Conservation (phyloP, 2,797 vertebrate genomes). For the Macroramphosus scolopax region DNA sequence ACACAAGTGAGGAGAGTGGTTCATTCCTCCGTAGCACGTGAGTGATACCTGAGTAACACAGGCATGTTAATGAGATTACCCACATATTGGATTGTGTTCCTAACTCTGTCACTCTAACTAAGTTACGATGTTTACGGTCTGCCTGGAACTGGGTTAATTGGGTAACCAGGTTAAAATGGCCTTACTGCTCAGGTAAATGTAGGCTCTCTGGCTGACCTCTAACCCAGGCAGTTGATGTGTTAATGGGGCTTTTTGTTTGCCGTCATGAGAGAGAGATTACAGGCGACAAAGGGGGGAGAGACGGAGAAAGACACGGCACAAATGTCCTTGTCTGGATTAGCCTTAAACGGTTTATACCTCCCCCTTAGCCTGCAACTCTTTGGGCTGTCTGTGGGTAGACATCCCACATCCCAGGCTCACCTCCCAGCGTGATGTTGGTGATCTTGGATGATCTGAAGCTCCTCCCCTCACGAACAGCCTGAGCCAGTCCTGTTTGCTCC, state of each 20-base stretch:
- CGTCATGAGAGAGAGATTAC: not conserved
- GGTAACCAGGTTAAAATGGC: conserved; percentile 12
- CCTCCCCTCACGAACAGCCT: conserved; percentile 49
- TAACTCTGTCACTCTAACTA: conserved; percentile 18
- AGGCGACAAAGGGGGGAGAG: not conserved
- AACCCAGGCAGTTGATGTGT: not conserved
- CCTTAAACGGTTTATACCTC: not conserved
- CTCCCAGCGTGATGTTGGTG: conserved; percentile 77
- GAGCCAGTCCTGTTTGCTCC: conserved; percentile 63
- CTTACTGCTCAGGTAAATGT: conserved; percentile 1
- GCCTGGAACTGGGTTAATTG: conserved; percentile 12
- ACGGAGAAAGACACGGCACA: not conserved
- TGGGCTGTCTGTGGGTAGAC: too few relatives aligned
- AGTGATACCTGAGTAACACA: conserved; percentile 1
- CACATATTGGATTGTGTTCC: conserved; percentile 25
- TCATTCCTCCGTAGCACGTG: conserved; percentile 3
- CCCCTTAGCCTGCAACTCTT: not conserved
- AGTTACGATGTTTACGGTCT: conserved; percentile 28
- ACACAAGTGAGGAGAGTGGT: not conserved
- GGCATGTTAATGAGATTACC: conserved; percentile 14
- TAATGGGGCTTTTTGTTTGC: not conserved
- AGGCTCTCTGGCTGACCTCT: not conserved
- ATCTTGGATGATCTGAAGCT: conserved; percentile 68
- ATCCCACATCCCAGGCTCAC: conserved; percentile 44
- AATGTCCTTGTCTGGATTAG: not conserved